These are phyloP conservation scores for Macroramphosus scolopax DNA, from an alignment of 2,797 vertebrate genomes.

Conservation along the genomic window DNA sequence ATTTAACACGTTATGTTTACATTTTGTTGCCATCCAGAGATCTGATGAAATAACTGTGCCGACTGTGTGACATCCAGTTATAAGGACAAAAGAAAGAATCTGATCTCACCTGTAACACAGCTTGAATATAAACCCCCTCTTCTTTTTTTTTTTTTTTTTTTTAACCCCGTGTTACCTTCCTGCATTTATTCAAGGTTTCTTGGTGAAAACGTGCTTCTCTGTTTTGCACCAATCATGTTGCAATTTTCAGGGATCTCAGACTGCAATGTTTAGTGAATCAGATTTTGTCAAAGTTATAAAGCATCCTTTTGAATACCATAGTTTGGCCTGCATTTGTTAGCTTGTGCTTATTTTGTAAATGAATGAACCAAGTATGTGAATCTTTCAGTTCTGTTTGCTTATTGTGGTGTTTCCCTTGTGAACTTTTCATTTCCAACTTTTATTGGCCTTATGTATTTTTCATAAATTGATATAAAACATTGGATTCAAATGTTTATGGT, in stretches of 20 bases:
- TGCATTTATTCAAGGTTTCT: slow-evolving; percentile 54
- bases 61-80: slow-evolving; percentile 57
- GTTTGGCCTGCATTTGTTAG: slow-evolving; percentile 65
- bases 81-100: slow-evolving; percentile 50
- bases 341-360: slow-evolving; percentile 58
- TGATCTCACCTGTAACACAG: slow-evolving; percentile 60
- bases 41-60: slow-evolving; percentile 68
- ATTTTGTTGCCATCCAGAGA: slow-evolving; percentile 53
- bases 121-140: slow-evolving; percentile 64
- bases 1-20: slow-evolving; percentile 47
- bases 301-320: slow-evolving; percentile 51
- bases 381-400: slow-evolving; percentile 54
- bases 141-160: too few species aligned
- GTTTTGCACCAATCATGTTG: slow-evolving; percentile 52
- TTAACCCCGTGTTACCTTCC: slow-evolving; percentile 48
- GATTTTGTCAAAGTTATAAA: slow-evolving; percentile 46
- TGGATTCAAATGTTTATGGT: slow-evolving; percentile 65
- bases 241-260: slow-evolving; percentile 74
- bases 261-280: slow-evolving; percentile 61
- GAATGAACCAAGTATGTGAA: slow-evolving; percentile 54
- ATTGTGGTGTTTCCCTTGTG: slow-evolving; percentile 72
- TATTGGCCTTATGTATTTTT: slow-evolving; percentile 77
- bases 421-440: slow-evolving; percentile 65
- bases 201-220: slow-evolving; percentile 46
- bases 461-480: slow-evolving; percentile 75